These are phyloP conservation scores for Muraenolepis orangiensis DNA, from an alignment of 2,797 vertebrate species.

Conservation along the genomic window DNA sequence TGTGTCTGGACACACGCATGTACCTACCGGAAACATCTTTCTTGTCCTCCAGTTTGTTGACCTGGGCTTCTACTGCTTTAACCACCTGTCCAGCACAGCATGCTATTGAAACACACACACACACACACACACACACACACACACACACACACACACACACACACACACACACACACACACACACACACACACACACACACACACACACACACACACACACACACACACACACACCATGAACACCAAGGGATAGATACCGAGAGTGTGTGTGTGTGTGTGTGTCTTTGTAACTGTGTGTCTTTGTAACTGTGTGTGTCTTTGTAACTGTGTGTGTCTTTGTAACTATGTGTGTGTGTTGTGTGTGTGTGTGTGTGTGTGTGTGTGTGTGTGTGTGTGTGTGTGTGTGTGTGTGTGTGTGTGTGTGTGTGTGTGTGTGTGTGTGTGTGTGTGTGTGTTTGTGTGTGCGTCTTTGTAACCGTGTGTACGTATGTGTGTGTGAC, in stretches of 20 bases:
- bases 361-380: not conserved
- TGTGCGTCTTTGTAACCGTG: conserved; percentile 6
- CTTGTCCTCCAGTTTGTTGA: conserved; percentile 89
- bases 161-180: not conserved
- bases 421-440: too few species aligned
- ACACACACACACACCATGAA: not conserved
- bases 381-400: conserved; percentile 1
- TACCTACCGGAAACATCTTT: conserved; percentile 88
- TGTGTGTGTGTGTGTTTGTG: conserved; percentile 14
- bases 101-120: conserved; percentile 66
- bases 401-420: too few species aligned
- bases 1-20: too few species aligned
- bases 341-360: conserved; percentile 8
- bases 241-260: not conserved
- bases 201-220: too few species aligned
- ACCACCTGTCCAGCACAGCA: conserved; percentile 90
- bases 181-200: too few species aligned
- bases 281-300: not conserved
- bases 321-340: conserved; percentile 11
- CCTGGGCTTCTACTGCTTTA: conserved; percentile 86
- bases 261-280: conserved; percentile 6
- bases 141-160: not conserved
- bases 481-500: not conserved
- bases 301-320: conserved; percentile 13
- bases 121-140: conserved; percentile 1